A percentile compares a stretch with the other conserved stretches of the same genome.
These are phyloP conservation scores for Cryptocephalus moraei DNA, from an alignment of 2,888 invertebrate species.

Conservation along the genomic window DNA sequence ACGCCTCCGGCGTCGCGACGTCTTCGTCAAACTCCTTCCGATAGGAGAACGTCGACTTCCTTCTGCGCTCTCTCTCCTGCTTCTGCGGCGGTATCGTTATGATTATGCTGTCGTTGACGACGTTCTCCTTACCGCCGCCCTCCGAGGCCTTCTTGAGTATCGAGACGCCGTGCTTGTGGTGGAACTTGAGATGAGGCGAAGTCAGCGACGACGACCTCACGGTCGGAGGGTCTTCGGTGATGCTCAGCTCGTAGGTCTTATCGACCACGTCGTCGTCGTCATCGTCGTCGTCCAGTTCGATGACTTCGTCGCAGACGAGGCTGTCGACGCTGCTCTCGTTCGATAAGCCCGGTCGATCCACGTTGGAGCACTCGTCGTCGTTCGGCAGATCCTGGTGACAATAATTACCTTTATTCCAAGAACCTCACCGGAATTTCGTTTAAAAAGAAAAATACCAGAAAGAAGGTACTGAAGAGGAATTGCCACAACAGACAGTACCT, in stretches of 20 bases:
- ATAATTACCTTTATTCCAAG: no score
- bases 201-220: conserved; percentile 10
- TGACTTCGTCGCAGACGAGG: conserved; percentile 43
- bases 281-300: conserved; percentile 34
- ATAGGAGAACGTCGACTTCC: conserved; percentile 34
- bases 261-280: conserved; percentile 23
- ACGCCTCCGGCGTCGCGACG: conserved; percentile 12
- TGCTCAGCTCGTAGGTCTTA: conserved; percentile 32
- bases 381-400: no score
- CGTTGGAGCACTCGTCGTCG: no score
- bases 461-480: no score
- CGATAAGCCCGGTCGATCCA: conserved; percentile 5
- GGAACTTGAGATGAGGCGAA: conserved; percentile 27
- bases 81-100: conserved; percentile 17
- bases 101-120: neutral
- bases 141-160: conserved; percentile 28
- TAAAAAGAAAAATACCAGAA: no score
- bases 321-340: conserved; percentile 18
- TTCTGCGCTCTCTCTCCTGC: conserved; percentile 29
- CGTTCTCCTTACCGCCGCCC: neutral
- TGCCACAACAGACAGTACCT: no score
- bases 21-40: conserved; percentile 36
- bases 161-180: conserved; percentile 39
- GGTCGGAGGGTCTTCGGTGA: conserved; percentile 33
- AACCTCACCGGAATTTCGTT: no score